These are phyloP conservation scores for Caenorhabditis uteleia DNA, from an alignment of 2,888 invertebrate genomes.

Conservation along the genomic window DNA sequence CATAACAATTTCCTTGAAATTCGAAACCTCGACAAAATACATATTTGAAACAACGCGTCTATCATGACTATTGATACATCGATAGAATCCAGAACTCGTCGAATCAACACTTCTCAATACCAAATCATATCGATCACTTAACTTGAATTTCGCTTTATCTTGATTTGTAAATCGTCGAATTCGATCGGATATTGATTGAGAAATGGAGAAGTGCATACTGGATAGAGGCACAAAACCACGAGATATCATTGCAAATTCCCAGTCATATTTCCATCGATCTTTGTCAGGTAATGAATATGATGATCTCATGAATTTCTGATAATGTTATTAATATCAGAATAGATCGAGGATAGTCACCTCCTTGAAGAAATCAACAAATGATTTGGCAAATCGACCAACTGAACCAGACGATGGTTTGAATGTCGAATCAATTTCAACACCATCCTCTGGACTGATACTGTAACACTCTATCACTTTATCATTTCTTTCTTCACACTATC, in stretches of 20 bases:
- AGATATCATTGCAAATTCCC: slow-evolving; percentile 43
- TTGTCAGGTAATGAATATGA: slow-evolving; percentile 23
- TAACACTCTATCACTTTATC: not conserved
- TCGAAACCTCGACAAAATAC: slow-evolving; percentile 37
- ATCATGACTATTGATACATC: slow-evolving; percentile 38
- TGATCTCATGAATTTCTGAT: slow-evolving; percentile 26
- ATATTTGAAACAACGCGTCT: slow-evolving; percentile 28
- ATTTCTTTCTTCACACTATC: no score
- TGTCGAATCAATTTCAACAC: slow-evolving; percentile 44
- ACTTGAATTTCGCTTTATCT: slow-evolving; percentile 29
- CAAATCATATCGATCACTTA: slow-evolving; percentile 47
- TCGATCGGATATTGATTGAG: slow-evolving; percentile 32
- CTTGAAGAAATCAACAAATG: slow-evolving; percentile 43
- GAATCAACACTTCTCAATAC: slow-evolving; percentile 31
- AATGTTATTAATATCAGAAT: no score
- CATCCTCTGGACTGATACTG: slow-evolving; percentile 51
- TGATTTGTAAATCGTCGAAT: slow-evolving; percentile 37
- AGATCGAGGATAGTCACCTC: slow-evolving; percentile 10
- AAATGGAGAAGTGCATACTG: slow-evolving; percentile 37
- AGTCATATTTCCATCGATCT: slow-evolving; percentile 44
- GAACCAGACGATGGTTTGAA: slow-evolving; percentile 47
- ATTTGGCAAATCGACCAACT: slow-evolving; percentile 34
- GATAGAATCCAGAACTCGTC: slow-evolving; percentile 42
- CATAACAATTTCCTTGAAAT: slow-evolving; percentile 12
- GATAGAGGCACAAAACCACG: slow-evolving; percentile 30